phyloP scores from a whole-genome alignment of 2,797 vertebrate genomes.

The Lagodon rhomboides region DNA sequence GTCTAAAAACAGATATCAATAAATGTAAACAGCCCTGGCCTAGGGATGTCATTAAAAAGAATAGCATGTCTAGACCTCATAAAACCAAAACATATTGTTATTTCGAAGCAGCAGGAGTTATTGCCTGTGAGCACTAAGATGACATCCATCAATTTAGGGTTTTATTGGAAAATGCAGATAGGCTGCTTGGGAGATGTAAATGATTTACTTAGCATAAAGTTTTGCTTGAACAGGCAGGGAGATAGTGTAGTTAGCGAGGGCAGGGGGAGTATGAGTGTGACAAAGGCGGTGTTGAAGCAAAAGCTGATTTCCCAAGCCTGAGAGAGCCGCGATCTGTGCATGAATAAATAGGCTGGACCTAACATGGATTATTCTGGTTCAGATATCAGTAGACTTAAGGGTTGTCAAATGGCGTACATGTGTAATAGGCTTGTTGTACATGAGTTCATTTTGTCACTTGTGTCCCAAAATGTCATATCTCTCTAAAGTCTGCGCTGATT shows the following conservation, averaged over 20 bases:
- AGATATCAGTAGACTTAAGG: slow-evolving; percentile 80
- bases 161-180: slow-evolving; percentile 87
- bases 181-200: slow-evolving; percentile 85
- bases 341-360: slow-evolving; percentile 85
- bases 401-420: slow-evolving; percentile 77
- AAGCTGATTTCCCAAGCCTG: slow-evolving; percentile 84
- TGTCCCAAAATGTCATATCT: slow-evolving; percentile 74
- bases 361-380: slow-evolving; percentile 85
- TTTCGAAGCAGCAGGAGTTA: slow-evolving; percentile 81
- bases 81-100: slow-evolving; percentile 82
- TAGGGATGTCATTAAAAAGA: slow-evolving; percentile 83
- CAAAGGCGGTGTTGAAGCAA: slow-evolving; percentile 76
- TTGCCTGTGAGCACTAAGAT: slow-evolving; percentile 82
- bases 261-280: slow-evolving; percentile 68
- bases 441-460: slow-evolving; percentile 76
- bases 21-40: slow-evolving; percentile 81
- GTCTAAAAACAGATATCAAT: slow-evolving; percentile 82
- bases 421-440: slow-evolving; percentile 74
- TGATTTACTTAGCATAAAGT: slow-evolving; percentile 87
- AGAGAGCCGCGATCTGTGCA: slow-evolving; percentile 79
- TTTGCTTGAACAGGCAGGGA: slow-evolving; percentile 80
- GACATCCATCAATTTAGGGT: slow-evolving; percentile 87
- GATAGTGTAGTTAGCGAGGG: slow-evolving; percentile 78
- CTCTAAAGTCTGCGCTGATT: slow-evolving; percentile 66
- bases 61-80: slow-evolving; percentile 81